A percentile compares a stretch with the other conserved stretches of the same genome.
Evolutionary conservation across 23 tunicate species (phyloP).

Genomic region (Styela clava): DNA sequence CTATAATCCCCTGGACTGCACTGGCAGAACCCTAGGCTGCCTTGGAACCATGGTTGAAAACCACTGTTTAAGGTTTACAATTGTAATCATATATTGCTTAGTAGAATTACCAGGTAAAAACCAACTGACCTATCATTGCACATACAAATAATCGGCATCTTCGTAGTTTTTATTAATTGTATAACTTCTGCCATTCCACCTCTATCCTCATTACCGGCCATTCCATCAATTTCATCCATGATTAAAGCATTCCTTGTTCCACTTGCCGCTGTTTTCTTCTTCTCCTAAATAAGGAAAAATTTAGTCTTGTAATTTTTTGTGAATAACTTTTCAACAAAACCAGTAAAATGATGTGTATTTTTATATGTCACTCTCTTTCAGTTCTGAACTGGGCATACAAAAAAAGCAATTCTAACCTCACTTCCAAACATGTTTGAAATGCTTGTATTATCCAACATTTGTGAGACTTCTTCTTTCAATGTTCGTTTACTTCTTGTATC

Average conservation of each 20-base stretch:
- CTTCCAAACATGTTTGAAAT: constrained; percentile 53
- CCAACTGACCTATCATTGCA: constrained; percentile 93
- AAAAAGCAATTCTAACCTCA: constrained; percentile 18
- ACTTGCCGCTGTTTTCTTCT: constrained; percentile 10
- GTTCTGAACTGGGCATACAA: no score
- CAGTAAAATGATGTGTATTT: no score
- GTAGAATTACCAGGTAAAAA: no score
- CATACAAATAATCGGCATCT: constrained; percentile 98
- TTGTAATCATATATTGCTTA: no score
- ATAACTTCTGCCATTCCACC: constrained; percentile 97
- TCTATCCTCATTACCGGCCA: constrained; percentile 98
- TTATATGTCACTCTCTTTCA: no score
- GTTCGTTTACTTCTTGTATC: constrained; percentile 81
- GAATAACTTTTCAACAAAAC: no score
- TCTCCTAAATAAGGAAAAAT: constrained; percentile 3
- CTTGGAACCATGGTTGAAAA: no score
- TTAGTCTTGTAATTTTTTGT: background rate
- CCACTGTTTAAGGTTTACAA: no score
- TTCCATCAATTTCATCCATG: constrained; percentile 99
- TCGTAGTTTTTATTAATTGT: constrained; percentile 74
- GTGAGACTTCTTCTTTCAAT: constrained; percentile 70
- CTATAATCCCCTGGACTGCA: no score
- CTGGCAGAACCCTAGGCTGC: no score
- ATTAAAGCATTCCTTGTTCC: constrained; percentile 58
- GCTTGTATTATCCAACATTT: constrained; percentile 59